Base-by-base conservation (phyloP, 30 jellyfish, hydroid and myxozoan species). In the Aurelia coerulea region DNA sequence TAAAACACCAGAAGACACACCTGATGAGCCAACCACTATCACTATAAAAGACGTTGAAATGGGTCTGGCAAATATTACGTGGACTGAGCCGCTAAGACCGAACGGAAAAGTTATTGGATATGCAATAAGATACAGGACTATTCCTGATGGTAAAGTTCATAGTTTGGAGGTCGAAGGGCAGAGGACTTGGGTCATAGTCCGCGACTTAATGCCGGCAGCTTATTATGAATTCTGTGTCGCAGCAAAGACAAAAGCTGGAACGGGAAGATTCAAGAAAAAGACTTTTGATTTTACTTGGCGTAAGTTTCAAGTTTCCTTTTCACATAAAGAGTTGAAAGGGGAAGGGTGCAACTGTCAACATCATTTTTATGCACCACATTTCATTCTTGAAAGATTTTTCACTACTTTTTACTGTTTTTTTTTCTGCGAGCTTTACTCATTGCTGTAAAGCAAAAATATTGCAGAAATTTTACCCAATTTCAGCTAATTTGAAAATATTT, bases 1-100 rank as follows among this genome's bases (percentile, higher is more conserved):
- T 33, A 87, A 35, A 41, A 93, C 98, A 64, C 96, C 98, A 68
- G 98, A 93, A 74, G 97, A 83, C 32, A 73, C 64, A 0, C 98
- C 98, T 10, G 87, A 75, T 16, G 65, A 23, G 41, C 98, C 98
- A 15, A 46, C 83, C 12, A 63, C 88, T 14, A 63, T 93, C 46
- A 35, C 74, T 35, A 66, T 93, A 75, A 60, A 78, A 17, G 88
- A 93, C 42, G 98, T 97, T 1, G 90, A 87, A 35, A 84, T 73
- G 90, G 97, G 95, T 18, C 37, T 10, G 52, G 97, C 79, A 4
- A 93, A 79, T 49, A 72, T 93, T 32, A 41, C 97, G 19, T 93
- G 98, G 98, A 41, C 84, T 1, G 95, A 77, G 13, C 98, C 98
- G 42, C 68, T 10, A 54, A 65, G 71, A 58, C 54, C 92, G 16